Percentiles rank a stretch among this genome's conserved stretches.
Conservation (phyloP, 2,797 vertebrate genomes). For the Pygocentrus nattereri region DNA sequence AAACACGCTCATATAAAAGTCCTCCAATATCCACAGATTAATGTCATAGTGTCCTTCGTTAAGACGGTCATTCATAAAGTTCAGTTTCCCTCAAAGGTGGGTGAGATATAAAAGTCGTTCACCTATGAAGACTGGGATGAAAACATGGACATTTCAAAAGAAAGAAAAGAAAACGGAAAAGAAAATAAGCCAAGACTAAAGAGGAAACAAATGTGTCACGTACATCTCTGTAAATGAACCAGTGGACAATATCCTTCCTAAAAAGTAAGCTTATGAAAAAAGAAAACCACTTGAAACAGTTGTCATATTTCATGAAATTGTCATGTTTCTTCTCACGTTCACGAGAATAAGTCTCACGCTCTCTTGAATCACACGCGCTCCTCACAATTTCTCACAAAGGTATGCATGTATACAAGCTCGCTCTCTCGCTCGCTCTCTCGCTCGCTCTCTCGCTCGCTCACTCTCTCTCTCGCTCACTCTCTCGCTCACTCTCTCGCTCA, state of each 20-base stretch:
- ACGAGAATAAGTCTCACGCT: constrained; percentile 40
- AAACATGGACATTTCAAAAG: constrained; percentile 51
- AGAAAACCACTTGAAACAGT: constrained; percentile 61
- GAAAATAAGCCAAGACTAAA: constrained; percentile 58
- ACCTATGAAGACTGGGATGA: constrained; percentile 60
- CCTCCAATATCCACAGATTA: not conserved
- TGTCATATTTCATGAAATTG: constrained; percentile 61
- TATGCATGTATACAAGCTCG: constrained; percentile 19
- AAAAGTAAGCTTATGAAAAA: constrained; percentile 66
- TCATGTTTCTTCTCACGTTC: constrained; percentile 73
- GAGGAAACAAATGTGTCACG: constrained; percentile 48
- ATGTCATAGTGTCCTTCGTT: constrained; percentile 65
- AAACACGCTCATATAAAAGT: constrained; percentile 25
- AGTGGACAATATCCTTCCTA: constrained; percentile 64
- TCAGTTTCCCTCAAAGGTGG: constrained; percentile 53
- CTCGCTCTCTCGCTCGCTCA: constrained; percentile 10
- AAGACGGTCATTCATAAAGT: constrained; percentile 52
- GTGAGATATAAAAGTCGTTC: constrained; percentile 48
- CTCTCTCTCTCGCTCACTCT: constrained; percentile 27
- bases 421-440: constrained; percentile 22
- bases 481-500: constrained; percentile 11
- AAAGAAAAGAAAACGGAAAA: constrained; percentile 47
- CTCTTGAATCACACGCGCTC: constrained; percentile 15
- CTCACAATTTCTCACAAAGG: constrained; percentile 28
- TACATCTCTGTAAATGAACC: constrained; percentile 64